Conservation (phyloP, 2,113 vertebrate genomes). For the Megalops atlanticus region DNA sequence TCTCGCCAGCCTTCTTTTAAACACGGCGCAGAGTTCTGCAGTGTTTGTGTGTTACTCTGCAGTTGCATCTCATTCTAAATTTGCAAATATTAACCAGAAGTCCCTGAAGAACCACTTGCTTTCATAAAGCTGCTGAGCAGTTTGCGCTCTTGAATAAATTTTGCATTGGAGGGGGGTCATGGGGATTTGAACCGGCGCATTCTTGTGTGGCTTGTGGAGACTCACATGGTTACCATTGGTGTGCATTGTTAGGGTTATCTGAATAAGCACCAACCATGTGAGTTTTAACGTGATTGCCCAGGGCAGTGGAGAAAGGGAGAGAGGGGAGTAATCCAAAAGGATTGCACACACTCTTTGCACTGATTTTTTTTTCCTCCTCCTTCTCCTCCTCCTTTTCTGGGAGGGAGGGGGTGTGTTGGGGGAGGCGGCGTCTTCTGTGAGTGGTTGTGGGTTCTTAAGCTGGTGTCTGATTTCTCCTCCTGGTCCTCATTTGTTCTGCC, state of each 20-base stretch:
- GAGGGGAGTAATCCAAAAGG: slow-evolving; percentile 75
- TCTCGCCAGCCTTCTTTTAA: neutral
- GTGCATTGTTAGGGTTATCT: slow-evolving; percentile 90
- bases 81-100: slow-evolving; percentile 73
- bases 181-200: slow-evolving; percentile 87
- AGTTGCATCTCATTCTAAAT: slow-evolving; percentile 40
- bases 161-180: slow-evolving; percentile 76
- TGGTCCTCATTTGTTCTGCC: slow-evolving; percentile 76
- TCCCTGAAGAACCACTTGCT: slow-evolving; percentile 73
- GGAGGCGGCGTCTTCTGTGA: slow-evolving; percentile 63
- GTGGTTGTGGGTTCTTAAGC: slow-evolving; percentile 61
- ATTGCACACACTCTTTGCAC: slow-evolving; percentile 68
- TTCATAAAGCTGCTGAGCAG: slow-evolving; percentile 74
- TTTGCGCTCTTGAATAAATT: slow-evolving; percentile 83
- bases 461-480: slow-evolving; percentile 78
- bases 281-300: slow-evolving; percentile 90
- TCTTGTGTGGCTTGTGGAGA: slow-evolving; percentile 86
- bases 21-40: neutral
- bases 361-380: slow-evolving; percentile 41
- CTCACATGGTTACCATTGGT: slow-evolving; percentile 92
- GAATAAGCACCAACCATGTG: slow-evolving; percentile 89
- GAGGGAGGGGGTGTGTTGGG: slow-evolving; percentile 32
- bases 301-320: slow-evolving; percentile 81
- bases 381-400: slow-evolving; percentile 29
- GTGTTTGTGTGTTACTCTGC: neutral